Evolutionary conservation across 1,140 invertebrate species (phyloP), one percentile per base, ranked within the genome.

Genomic region (Procambarus clarkii): DNA sequence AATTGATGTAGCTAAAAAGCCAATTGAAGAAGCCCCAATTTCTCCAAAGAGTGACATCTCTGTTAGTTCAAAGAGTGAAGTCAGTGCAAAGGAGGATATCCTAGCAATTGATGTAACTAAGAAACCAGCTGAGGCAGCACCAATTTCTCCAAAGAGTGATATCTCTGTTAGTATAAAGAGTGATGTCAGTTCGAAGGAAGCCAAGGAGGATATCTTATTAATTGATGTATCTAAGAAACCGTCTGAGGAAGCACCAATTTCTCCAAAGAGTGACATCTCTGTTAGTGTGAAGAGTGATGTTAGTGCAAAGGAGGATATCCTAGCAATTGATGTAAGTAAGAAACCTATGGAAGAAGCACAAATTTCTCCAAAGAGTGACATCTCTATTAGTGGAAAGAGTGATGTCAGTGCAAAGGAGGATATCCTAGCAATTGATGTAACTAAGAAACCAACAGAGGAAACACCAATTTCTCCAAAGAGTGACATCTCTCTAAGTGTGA

Each of bases 251-350:
- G 77, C 44, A 3, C 89, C 82, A 74, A 34, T 91, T 4, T 91
- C 89, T 4, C 83, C 89, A 34, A 91, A 91, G 84, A 90, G 88
- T 90, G 88, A 90, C 34, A 89, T 89, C 69, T 89, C 87, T 50
- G 60, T 89, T 18, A 88, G 86, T 88, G 77, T 15, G 1, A 88
- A 88, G 64, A 88, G 86, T 88, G 34, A 34, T n/a, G 54, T 83
- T 3, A 83, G 81, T 83, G 81, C 34, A 46, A 69, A 58, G 50
- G n/a, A n/a, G 64, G 81, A 83, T 45, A 58, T 83, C 54, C 45
- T 15, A 24, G 24, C 44, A 9, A 76, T 89, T 74, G 87, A 82
- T 82, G 50, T 88, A 5, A 69, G 13, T 45, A 88, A 81, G 5
- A 80, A 81, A 69, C 44, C 78, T 0, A 34, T n/a, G 7, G 88